These are phyloP conservation scores for Apis cerana DNA, from an alignment of 1,140 invertebrate species.

Conservation along the genomic window DNA sequence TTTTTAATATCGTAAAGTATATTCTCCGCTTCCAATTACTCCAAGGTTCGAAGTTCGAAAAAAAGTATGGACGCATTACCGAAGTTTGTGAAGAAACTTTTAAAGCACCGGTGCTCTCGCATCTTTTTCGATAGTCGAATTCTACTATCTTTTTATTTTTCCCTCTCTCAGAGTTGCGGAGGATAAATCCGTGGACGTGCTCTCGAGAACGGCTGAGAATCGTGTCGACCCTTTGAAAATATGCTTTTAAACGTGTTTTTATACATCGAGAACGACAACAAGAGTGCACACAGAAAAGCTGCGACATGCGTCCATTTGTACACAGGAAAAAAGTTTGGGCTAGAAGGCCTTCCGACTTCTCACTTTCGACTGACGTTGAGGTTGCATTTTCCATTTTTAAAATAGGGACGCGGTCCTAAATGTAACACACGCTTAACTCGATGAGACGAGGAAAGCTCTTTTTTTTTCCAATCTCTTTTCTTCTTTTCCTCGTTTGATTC, in stretches of 20 bases:
- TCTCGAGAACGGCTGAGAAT: background rate
- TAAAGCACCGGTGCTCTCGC: background rate
- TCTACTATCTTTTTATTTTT: no score
- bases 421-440: background rate
- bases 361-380: background rate
- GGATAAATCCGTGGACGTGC: background rate
- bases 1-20: slow-evolving; percentile 8
- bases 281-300: slow-evolving; percentile 41
- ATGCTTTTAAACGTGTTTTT: background rate
- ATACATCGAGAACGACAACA: slow-evolving; percentile 33
- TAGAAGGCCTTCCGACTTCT: slow-evolving; percentile 42
- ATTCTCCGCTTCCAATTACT: background rate
- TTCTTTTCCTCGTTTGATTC: background rate
- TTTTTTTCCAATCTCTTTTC: background rate
- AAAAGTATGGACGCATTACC: slow-evolving; percentile 11
- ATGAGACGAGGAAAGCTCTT: slow-evolving; percentile 1
- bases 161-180: background rate
- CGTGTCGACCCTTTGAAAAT: background rate
- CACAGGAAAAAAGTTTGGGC: slow-evolving; percentile 1
- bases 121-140: background rate
- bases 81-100: background rate
- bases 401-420: slow-evolving; percentile 23
- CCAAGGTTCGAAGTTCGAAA: background rate
- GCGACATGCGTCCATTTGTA: slow-evolving; percentile 26
- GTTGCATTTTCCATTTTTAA: background rate